These are phyloP conservation scores for Hydropsyche tenuis DNA, from an alignment of 1,140 invertebrate genomes.

Conservation along the genomic window DNA sequence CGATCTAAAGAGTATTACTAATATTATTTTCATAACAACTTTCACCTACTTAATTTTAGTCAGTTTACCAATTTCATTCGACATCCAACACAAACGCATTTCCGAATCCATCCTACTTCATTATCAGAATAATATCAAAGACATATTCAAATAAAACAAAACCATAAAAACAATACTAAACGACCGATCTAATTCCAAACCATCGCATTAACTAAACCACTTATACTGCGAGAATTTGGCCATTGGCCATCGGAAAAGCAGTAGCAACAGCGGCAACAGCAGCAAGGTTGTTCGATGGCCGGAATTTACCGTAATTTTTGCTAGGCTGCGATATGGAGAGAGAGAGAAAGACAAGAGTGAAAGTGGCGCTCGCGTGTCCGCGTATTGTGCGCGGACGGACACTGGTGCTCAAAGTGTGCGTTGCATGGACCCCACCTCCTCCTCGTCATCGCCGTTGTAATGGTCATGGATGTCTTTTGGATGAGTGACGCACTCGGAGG, in stretches of 20 bases:
- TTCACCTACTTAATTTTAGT: too few species aligned
- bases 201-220: too few species aligned
- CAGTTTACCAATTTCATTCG: too few species aligned
- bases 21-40: too few species aligned
- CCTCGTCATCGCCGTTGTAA: background rate
- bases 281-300: background rate
- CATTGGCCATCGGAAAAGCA: background rate
- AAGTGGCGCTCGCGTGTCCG: slow-evolving; percentile 37
- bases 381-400: slow-evolving; percentile 29
- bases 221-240: slow-evolving; percentile 1
- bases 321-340: background rate
- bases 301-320: slow-evolving; percentile 42
- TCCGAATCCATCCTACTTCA: too few species aligned
- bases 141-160: too few species aligned
- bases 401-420: slow-evolving; percentile 16
- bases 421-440: background rate
- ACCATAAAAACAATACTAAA: too few species aligned
- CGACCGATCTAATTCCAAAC: too few species aligned
- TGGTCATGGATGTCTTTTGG: too few species aligned
- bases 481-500: background rate
- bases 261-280: background rate
- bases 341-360: slow-evolving; percentile 29
- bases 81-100: too few species aligned
- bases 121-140: too few species aligned
- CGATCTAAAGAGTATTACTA: too few species aligned